phyloP scores from a whole-genome alignment of 2,797 vertebrate species.

The Parambassis ranga region DNA sequence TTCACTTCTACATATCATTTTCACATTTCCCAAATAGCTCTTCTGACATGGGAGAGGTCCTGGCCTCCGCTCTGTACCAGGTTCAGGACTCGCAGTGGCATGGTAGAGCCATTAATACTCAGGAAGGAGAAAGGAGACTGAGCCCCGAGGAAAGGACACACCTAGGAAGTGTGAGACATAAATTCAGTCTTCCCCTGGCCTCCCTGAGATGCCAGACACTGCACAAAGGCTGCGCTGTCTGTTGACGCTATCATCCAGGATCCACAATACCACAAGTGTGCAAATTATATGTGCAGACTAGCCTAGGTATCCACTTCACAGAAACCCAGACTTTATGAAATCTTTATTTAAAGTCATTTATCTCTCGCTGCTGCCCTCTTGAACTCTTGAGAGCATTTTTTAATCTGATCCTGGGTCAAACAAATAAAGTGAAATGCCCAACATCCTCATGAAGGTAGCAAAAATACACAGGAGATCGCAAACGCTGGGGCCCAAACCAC shows the following conservation, averaged over 20 bases:
- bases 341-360: conserved; percentile 34
- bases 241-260: conserved; percentile 7
- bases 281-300: conserved; percentile 38
- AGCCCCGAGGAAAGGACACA: conserved; percentile 41
- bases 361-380: conserved; percentile 18
- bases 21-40: too few species aligned
- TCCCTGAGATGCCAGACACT: conserved; percentile 21
- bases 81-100: conserved; percentile 37
- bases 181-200: conserved; percentile 29
- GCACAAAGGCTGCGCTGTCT: conserved; percentile 37
- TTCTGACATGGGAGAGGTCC: conserved; percentile 22
- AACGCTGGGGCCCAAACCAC: conserved; percentile 50
- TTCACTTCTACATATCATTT: conserved; percentile 10
- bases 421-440: conserved; percentile 46
- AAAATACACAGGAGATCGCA: conserved; percentile 62
- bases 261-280: conserved; percentile 37
- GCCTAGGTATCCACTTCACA: conserved; percentile 23
- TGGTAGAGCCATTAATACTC: conserved; percentile 67
- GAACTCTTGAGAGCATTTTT: conserved; percentile 23
- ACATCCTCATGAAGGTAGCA: conserved; percentile 56
- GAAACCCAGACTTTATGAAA: conserved; percentile 28
- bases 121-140: conserved; percentile 7
- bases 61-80: conserved; percentile 26
- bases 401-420: conserved; percentile 28
- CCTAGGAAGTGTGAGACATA: conserved; percentile 39